Evolutionary conservation across 2,888 invertebrate genomes (phyloP).

Genomic region (Lutraria lutraria): DNA sequence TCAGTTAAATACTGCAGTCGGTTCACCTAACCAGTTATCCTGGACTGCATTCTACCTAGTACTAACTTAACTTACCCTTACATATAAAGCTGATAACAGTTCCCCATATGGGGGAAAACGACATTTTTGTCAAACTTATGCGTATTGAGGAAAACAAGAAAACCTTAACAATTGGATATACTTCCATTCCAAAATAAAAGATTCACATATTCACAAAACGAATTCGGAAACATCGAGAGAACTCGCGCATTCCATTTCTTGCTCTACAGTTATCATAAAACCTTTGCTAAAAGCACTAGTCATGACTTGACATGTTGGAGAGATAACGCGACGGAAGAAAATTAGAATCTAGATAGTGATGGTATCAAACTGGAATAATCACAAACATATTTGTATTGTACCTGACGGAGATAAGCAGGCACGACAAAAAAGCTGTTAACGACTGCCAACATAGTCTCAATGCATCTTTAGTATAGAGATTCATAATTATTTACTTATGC

Average conservation of each 20-base stretch:
- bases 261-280: background rate
- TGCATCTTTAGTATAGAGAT: background rate
- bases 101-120: too few species aligned
- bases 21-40: too few species aligned
- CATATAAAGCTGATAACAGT: too few species aligned
- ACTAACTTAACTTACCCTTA: too few species aligned
- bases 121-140: too few species aligned
- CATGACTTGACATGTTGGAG: background rate
- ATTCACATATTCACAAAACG: background rate
- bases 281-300: background rate
- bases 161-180: background rate
- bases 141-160: too few species aligned
- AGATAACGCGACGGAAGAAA: background rate
- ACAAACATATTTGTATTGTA: background rate
- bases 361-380: background rate
- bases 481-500: background rate
- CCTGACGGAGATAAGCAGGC: background rate
- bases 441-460: background rate
- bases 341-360: background rate
- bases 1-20: too few species aligned
- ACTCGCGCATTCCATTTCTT: background rate
- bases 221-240: background rate
- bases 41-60: too few species aligned
- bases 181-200: background rate
- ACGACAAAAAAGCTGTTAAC: background rate